Percentiles rank a stretch among this genome's conserved stretches.
phyloP scores from a whole-genome alignment of 2,113 vertebrate species.

The Dolichallabes microphthalmus region DNA sequence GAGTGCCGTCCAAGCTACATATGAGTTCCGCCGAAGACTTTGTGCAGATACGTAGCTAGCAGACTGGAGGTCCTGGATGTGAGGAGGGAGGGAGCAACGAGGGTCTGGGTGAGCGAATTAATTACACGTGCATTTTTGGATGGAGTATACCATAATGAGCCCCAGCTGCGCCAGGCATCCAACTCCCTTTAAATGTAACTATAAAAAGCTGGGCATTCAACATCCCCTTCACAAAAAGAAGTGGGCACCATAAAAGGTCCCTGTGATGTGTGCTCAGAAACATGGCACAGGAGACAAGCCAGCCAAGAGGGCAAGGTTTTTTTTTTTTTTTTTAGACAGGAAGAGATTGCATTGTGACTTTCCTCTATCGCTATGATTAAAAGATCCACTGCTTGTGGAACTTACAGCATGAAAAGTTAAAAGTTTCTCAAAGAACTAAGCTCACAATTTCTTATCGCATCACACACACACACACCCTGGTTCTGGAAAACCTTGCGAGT shows the following conservation, averaged over 20 bases:
- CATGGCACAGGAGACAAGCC: slow-evolving; percentile 41
- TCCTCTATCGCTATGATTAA: background rate
- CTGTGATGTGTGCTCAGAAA: slow-evolving; percentile 54
- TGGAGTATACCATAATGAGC: slow-evolving; percentile 88
- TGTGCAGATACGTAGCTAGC: slow-evolving; percentile 33
- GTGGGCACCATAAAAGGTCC: slow-evolving; percentile 57
- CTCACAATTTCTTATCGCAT: background rate
- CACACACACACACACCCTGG: background rate
- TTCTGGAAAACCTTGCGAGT: background rate
- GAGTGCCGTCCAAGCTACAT: slow-evolving; percentile 17
- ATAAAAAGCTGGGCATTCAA: slow-evolving; percentile 74
- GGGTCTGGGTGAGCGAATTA: slow-evolving; percentile 82
- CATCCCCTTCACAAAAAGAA: slow-evolving; percentile 54
- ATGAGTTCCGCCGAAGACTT: slow-evolving; percentile 28
- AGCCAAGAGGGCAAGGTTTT: slow-evolving; percentile 35
- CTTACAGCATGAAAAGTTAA: background rate
- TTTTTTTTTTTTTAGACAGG: slow-evolving; percentile 2
- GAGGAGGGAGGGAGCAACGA: slow-evolving; percentile 23
- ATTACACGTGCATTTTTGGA: slow-evolving; percentile 93
- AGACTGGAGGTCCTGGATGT: slow-evolving; percentile 57
- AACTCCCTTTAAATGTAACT: slow-evolving; percentile 86
- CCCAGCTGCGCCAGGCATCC: slow-evolving; percentile 89
- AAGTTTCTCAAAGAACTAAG: background rate
- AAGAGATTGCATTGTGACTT: background rate
- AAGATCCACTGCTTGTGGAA: background rate